Evolutionary conservation across 2,797 vertebrate species (phyloP).

Genomic region (Bovichtus variegatus): DNA sequence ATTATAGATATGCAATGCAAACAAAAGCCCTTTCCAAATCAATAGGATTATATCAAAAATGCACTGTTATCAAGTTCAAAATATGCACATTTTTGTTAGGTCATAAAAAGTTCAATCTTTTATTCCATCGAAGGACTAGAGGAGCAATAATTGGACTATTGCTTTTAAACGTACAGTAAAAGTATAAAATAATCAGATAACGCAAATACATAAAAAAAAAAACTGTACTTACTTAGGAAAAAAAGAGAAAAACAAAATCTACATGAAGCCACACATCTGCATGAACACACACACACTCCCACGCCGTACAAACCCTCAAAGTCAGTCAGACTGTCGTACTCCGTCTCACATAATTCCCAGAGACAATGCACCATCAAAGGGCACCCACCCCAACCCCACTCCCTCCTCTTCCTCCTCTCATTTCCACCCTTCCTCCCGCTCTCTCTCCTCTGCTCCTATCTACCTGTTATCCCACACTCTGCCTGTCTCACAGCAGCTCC

Average conservation of each 20-base stretch:
- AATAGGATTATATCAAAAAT: background rate
- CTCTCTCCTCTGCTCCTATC: constrained; percentile 57
- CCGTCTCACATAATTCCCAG: constrained; percentile 70
- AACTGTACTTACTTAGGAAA: background rate
- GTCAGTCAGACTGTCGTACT: constrained; percentile 58
- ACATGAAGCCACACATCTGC: constrained; percentile 7
- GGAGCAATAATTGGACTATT: background rate
- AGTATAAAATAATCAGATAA: background rate
- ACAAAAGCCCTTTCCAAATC: background rate
- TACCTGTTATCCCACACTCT: constrained; percentile 78
- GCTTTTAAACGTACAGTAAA: background rate
- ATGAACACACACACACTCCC: background rate
- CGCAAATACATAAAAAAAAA: no score
- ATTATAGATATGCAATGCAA: background rate
- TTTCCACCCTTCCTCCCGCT: constrained; percentile 46
- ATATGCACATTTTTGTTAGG: background rate
- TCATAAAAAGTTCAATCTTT: background rate
- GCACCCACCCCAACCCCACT: constrained; percentile 34
- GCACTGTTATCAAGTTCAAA: background rate
- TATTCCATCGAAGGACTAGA: background rate
- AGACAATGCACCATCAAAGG: constrained; percentile 77
- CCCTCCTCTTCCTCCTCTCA: constrained; percentile 39
- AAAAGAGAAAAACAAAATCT: background rate
- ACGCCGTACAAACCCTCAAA: constrained; percentile 51
- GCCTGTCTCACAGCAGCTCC: constrained; percentile 77